Evolutionary conservation across 1,140 invertebrate genomes (phyloP), one percentile per base, ranked within the genome.

Genomic region (Calephelis virginiensis): DNA sequence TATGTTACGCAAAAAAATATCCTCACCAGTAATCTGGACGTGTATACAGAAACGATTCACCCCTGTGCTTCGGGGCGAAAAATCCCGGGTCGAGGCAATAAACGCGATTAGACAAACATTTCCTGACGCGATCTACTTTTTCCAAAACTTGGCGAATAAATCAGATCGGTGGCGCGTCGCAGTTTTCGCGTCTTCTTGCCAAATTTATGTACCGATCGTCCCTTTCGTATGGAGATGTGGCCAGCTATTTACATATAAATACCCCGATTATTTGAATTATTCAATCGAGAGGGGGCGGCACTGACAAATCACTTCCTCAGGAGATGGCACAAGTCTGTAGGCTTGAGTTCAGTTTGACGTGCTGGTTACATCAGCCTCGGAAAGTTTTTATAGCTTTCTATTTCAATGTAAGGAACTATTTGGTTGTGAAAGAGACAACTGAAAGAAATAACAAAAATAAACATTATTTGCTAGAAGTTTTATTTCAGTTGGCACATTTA

Each of bases 231-330:
- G 89, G 86, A 91, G 89, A 91, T 91, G 83, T 86, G 77, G 81
- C 72, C 86, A 79, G 81, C 85, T 85, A 89, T 91, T 89, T 89
- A 91, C 89, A 89, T 91, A 89, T 91, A 89, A 91, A 91, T 89
- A 89, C 86, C 85, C 86, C 89, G 89, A 91, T 91, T 91, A 91
- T 91, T 91, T 91, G 89, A 91, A 91, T 91, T 91, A 91, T 91
- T 91, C 89, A 91, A 91, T 91, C 86, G 89, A 91, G 89, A 91
- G 89, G 86, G 86, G 89, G 89, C 83, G 89, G 85, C 83, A 74
- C 85, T 91, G 89, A 91, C 89, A 89, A 91, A 91, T 91, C 89
- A 85, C 86, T 91, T 91, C 89, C 89, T 91, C 77, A 82, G 81
- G 88, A 89, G 88, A 89, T 88, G 83, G 79, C 79, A 80, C 78